Percentiles rank a stretch among this genome's conserved stretches.
Evolutionary conservation across 2,888 invertebrate species (phyloP).

Genomic region (Busseola fusca): DNA sequence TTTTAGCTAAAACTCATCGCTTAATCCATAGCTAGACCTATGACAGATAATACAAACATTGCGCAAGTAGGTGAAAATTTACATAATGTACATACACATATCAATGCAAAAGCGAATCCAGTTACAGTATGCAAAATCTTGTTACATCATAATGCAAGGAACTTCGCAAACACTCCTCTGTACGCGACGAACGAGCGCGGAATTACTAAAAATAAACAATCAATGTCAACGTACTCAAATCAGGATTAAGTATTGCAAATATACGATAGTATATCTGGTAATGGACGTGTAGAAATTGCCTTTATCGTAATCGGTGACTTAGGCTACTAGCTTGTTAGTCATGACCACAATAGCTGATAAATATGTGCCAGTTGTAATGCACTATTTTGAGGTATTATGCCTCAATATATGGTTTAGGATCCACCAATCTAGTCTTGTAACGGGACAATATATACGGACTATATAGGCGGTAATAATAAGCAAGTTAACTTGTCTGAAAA

Average conservation of each 20-base stretch:
- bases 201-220: conserved; percentile 57
- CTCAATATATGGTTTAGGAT: not conserved
- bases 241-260: conserved; percentile 44
- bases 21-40: not conserved
- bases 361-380: not conserved
- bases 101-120: conserved; percentile 27
- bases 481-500: not conserved
- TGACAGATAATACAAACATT: conserved; percentile 15
- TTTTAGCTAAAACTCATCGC: not conserved
- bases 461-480: not conserved
- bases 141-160: conserved; percentile 52
- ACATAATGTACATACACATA: conserved; percentile 40
- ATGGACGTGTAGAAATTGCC: conserved; percentile 36
- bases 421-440: not conserved
- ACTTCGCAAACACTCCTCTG: conserved; percentile 18
- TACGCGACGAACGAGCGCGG: conserved; percentile 18
- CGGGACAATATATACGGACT: not conserved
- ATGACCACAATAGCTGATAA: conserved; percentile 24
- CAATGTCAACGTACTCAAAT: conserved; percentile 63
- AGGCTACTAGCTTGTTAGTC: not conserved
- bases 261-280: conserved; percentile 41
- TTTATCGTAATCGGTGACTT: conserved; percentile 15
- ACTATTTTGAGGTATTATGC: not conserved
- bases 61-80: conserved; percentile 53
- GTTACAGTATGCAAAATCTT: conserved; percentile 45